Base-by-base conservation (phyloP, 2,888 invertebrate genomes). In the Trachelus tabidus region DNA sequence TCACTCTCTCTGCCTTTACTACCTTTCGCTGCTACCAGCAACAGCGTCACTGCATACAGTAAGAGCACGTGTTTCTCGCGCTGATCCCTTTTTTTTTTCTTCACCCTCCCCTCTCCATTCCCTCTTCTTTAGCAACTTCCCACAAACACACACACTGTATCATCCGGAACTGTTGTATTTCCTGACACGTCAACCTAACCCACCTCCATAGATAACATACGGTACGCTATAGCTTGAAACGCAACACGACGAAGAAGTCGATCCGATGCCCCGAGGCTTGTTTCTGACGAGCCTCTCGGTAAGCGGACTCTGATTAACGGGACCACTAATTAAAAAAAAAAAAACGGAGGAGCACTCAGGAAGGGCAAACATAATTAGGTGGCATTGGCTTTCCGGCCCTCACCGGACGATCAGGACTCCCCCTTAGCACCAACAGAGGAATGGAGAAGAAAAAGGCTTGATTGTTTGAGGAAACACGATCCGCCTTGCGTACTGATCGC, bases 401-500 rank as follows among this genome's bases (percentile, higher is more conserved):
- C 23, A 9, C 23, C 56, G 56, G 56, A 56, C 56, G 56, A 56
- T 56, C 56, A 56, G 56, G 56, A 23, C 56, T 23, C 56, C 56
- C 56, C 56, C 56, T 56, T 56, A 15, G 56, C 23, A 23, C 56
- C 56, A 15, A 30, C 34, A 56, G 81, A 80, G 80, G 85, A 85
- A 86, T 82, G 82, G 56, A 56, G 9, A 87, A 88, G 87, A 87
- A 85, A 86, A 88, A 86, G 86, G 86, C 87, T 86, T 85, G 86
- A 88, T 89, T 90, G 90, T 91, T 90, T 90, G 90, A 89, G 88
- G 90, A 91, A 87, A 90, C 87, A 87, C 86, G 90, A 91, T 90
- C 89, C 85, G 83, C 85, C 87, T 88, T 87, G 84, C 81, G 85
- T 85, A 68, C 76, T 3, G 34, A 73, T 71, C 71, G 56, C 56